These are phyloP conservation scores for Blastobasis lacticolella DNA, from an alignment of 2,888 invertebrate species.

Conservation along the genomic window DNA sequence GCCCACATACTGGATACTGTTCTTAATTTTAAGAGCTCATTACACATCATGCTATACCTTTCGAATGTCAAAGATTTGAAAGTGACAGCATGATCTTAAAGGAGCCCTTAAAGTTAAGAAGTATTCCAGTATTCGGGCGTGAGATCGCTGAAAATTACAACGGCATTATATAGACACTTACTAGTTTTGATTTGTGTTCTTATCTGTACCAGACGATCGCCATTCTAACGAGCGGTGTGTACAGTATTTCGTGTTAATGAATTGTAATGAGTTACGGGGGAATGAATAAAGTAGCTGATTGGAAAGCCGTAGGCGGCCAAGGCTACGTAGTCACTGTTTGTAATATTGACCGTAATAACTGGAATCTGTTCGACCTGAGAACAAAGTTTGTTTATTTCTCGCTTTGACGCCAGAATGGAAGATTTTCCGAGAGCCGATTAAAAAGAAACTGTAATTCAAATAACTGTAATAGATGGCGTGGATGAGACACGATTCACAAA, in stretches of 20 bases:
- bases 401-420: not conserved
- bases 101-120: too few species aligned
- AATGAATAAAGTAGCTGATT: conserved; percentile 36
- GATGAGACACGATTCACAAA: conserved; percentile 20
- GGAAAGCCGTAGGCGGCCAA: conserved; percentile 33
- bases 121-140: too few species aligned
- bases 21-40: too few species aligned
- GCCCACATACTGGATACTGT: too few species aligned
- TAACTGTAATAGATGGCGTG: conserved; percentile 24
- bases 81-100: too few species aligned
- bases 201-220: too few species aligned
- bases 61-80: too few species aligned
- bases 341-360: conserved; percentile 12
- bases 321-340: conserved; percentile 19
- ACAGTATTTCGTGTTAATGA: conserved; percentile 21
- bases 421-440: not conserved
- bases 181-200: too few species aligned
- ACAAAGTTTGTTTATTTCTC: not conserved
- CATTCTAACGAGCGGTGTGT: conserved; percentile 14
- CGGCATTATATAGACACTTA: too few species aligned
- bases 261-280: conserved; percentile 34
- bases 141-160: too few species aligned
- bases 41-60: too few species aligned
- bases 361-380: not conserved
- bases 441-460: conserved; percentile 10